Evolutionary conservation across 2,888 invertebrate genomes (phyloP).

Genomic region (Polydrusus pterygomalis): DNA sequence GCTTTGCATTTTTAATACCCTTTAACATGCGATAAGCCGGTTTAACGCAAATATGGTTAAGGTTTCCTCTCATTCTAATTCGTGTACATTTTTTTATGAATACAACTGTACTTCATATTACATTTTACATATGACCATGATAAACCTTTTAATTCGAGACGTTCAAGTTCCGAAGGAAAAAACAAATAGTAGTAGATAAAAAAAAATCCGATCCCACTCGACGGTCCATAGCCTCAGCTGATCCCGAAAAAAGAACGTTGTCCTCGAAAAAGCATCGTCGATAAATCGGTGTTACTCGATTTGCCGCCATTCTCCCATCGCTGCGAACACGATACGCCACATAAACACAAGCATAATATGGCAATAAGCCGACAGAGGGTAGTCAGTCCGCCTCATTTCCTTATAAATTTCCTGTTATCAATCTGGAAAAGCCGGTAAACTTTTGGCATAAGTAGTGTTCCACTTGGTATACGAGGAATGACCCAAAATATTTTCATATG

Average conservation of each 20-base stretch:
- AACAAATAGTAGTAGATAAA: not conserved
- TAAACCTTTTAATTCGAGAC: no score
- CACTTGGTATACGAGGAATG: constrained; percentile 14
- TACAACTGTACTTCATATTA: no score
- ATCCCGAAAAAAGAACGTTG: constrained; percentile 25
- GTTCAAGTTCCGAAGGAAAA: no score
- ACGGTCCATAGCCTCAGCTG: not conserved
- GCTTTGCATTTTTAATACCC: no score
- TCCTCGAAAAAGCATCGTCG: constrained; percentile 23
- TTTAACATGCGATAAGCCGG: no score
- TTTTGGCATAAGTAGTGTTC: constrained; percentile 37
- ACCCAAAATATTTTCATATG: no score
- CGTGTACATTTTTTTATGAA: no score
- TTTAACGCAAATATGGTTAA: no score
- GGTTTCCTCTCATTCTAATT: no score
- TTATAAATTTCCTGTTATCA: constrained; percentile 54
- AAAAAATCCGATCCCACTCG: not conserved
- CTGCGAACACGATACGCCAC: constrained; percentile 43
- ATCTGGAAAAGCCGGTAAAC: constrained; percentile 43
- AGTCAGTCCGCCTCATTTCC: constrained; percentile 53
- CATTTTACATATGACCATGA: no score
- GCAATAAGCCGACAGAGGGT: constrained; percentile 51
- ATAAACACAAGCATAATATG: constrained; percentile 53
- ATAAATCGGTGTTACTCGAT: constrained; percentile 37
- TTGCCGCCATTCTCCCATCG: constrained; percentile 27